phyloP scores from a whole-genome alignment of 2,888 invertebrate species.

The Dione vanillae region DNA sequence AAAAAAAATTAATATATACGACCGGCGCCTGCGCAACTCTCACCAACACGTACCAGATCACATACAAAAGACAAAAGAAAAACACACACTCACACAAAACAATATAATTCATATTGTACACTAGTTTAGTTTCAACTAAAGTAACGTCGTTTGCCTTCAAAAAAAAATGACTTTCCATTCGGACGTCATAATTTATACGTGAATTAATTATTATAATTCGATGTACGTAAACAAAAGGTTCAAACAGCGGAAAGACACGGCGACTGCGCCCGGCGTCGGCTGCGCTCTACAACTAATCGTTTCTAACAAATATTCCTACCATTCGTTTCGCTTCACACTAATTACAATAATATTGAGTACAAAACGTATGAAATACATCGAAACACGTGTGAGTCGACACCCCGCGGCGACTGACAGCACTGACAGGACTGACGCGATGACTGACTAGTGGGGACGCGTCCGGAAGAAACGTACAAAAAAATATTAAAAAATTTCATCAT shows the following conservation, averaged over 20 bases:
- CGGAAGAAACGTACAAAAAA: slow-evolving; percentile 16
- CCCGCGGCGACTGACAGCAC: slow-evolving; percentile 47
- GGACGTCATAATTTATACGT: no score
- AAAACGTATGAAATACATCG: slow-evolving; percentile 82
- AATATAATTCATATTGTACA: slow-evolving; percentile 46
- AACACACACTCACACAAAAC: slow-evolving; percentile 50
- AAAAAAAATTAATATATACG: slow-evolving; percentile 73
- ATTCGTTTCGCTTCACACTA: slow-evolving; percentile 67
- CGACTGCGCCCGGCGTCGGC: not conserved
- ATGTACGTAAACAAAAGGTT: not conserved
- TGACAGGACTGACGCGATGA: not conserved
- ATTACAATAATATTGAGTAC: slow-evolving; percentile 76
- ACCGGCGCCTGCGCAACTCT: slow-evolving; percentile 65
- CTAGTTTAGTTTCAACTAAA: slow-evolving; percentile 29
- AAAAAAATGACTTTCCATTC: no score
- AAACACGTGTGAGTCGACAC: slow-evolving; percentile 70
- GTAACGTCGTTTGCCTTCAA: no score
- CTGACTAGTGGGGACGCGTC: slow-evolving; percentile 15
- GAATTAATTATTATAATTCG: no score
- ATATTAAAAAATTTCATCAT: slow-evolving; percentile 8
- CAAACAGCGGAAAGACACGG: not conserved
- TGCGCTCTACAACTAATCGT: slow-evolving; percentile 49
- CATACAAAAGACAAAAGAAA: slow-evolving; percentile 65
- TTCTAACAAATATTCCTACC: slow-evolving; percentile 54
- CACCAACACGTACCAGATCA: slow-evolving; percentile 58